phyloP scores from a whole-genome alignment of 2,113 vertebrate species.

The Halcyon senegalensis region DNA sequence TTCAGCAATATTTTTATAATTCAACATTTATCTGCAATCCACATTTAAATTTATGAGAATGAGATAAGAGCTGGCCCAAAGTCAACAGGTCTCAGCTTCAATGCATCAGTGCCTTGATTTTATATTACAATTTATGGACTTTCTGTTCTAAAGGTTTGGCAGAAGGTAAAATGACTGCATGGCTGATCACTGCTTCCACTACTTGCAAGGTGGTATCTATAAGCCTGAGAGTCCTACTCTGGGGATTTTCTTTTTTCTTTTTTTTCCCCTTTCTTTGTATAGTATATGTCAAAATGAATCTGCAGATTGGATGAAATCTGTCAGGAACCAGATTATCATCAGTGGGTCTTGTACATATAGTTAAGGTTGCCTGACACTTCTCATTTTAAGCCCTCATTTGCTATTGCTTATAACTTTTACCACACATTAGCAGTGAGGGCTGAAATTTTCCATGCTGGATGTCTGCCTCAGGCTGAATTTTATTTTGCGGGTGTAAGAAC shows the following conservation, averaged over 20 bases:
- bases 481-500: slow-evolving; percentile 46
- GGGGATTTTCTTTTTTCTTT: not conserved
- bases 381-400: slow-evolving; percentile 52
- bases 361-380: slow-evolving; percentile 50
- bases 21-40: not conserved
- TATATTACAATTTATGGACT: not conserved
- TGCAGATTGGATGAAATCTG: slow-evolving; percentile 39
- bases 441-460: slow-evolving; percentile 64
- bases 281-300: slow-evolving; percentile 13
- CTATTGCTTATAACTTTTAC: slow-evolving; percentile 59
- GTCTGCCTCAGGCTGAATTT: slow-evolving; percentile 66
- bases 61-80: not conserved
- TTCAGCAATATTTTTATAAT: not conserved
- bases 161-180: slow-evolving; percentile 1
- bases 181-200: not conserved
- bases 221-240: not conserved
- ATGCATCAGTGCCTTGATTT: not conserved
- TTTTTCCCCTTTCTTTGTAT: not conserved
- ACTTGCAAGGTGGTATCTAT: not conserved
- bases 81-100: slow-evolving; percentile 4
- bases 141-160: not conserved
- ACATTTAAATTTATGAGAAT: not conserved
- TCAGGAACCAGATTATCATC: slow-evolving; percentile 18
- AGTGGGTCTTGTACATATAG: slow-evolving; percentile 9
- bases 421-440: slow-evolving; percentile 49